phyloP scores from a whole-genome alignment of 2,113 vertebrate species.

The Ptychochromis oligacanthus region DNA sequence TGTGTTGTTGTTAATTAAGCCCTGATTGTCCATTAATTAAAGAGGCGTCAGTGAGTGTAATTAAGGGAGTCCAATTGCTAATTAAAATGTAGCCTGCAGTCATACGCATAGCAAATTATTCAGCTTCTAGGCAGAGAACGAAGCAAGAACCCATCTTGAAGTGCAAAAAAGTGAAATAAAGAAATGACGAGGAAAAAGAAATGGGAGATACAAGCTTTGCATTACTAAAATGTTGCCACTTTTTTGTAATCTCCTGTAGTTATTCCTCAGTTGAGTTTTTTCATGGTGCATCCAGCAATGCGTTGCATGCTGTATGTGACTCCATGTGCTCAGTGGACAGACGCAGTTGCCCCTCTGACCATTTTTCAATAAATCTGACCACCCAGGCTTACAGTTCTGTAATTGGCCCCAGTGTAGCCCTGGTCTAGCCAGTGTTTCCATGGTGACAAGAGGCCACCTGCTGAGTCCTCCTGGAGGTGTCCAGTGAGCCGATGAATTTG shows the following conservation, averaged over 20 bases:
- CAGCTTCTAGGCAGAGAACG: slow-evolving; percentile 60
- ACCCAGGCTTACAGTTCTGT: slow-evolving; percentile 58
- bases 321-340: slow-evolving; percentile 19
- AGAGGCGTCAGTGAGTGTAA: slow-evolving; percentile 74
- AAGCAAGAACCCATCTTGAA: slow-evolving; percentile 27
- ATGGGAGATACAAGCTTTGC: background rate
- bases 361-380: slow-evolving; percentile 66
- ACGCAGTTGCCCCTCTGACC: slow-evolving; percentile 38
- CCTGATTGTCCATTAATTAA: slow-evolving; percentile 81
- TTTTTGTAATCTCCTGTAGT: slow-evolving; percentile 15
- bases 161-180: slow-evolving; percentile 35
- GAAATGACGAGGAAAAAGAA: slow-evolving; percentile 19
- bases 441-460: slow-evolving; percentile 67
- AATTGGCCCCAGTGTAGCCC: slow-evolving; percentile 55
- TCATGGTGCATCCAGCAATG: slow-evolving; percentile 34
- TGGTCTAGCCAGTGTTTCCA: slow-evolving; percentile 60
- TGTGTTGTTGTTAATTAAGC: slow-evolving; percentile 77
- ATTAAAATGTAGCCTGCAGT: slow-evolving; percentile 83
- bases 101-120: slow-evolving; percentile 76
- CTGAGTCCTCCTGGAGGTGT: slow-evolving; percentile 62
- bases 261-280: slow-evolving; percentile 32
- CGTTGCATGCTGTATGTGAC: slow-evolving; percentile 46
- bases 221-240: slow-evolving; percentile 9
- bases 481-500: slow-evolving; percentile 66
- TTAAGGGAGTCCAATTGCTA: slow-evolving; percentile 81